Conservation (phyloP, 2,113 vertebrate species). For the Tretioscincus oriximinensis region DNA sequence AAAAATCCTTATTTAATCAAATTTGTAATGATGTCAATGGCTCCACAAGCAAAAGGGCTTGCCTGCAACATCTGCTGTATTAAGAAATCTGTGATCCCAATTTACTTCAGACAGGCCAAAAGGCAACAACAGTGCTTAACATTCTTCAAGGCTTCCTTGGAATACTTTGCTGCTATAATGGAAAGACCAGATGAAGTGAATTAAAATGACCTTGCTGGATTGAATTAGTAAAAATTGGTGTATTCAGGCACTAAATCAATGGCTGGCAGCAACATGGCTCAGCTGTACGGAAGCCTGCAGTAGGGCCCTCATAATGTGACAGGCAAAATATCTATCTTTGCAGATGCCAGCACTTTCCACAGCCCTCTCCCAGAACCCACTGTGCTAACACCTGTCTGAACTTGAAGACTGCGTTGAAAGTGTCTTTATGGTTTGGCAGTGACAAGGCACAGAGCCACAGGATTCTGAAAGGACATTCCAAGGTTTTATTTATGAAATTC, state of each 20-base stretch:
- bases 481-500: constrained; percentile 17
- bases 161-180: constrained; percentile 31
- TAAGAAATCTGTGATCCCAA: constrained; percentile 24
- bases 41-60: constrained; percentile 31
- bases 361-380: constrained; percentile 37
- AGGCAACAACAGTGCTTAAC: constrained; percentile 21
- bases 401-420: constrained; percentile 53
- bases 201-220: constrained; percentile 58
- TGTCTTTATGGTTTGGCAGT: constrained; percentile 63
- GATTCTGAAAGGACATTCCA: constrained; percentile 31
- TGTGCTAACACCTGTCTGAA: constrained; percentile 62
- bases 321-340: constrained; percentile 57
- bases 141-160: constrained; percentile 34
- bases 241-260: constrained; percentile 56
- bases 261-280: constrained; percentile 46
- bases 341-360: constrained; percentile 32
- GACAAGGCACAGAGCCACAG: constrained; percentile 13
- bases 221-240: constrained; percentile 50
- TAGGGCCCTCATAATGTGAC: constrained; percentile 44
- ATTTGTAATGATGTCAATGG: constrained; percentile 26
- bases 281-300: constrained; percentile 37
- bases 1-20: constrained; percentile 38
- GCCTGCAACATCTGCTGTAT: neutral
- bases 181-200: constrained; percentile 34
- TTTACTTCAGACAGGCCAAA: constrained; percentile 24